Percentiles rank a stretch among this genome's conserved stretches.
Conservation (phyloP, 2,113 vertebrate genomes). For the Hypocryptadius cinnamomeus region DNA sequence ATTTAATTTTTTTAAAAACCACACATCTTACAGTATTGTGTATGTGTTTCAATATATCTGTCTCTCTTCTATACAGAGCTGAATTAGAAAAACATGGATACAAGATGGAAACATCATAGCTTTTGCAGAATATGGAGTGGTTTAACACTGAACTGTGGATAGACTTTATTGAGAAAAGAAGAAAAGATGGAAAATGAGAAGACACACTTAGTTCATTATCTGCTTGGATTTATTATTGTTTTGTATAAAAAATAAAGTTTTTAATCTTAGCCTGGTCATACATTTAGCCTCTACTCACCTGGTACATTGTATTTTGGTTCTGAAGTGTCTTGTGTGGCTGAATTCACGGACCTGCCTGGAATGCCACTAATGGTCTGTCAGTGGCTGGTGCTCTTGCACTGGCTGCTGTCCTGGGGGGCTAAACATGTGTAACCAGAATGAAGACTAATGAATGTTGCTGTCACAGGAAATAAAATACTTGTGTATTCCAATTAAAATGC, state of each 20-base stretch:
- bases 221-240: slow-evolving; percentile 55
- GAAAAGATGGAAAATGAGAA: slow-evolving; percentile 3
- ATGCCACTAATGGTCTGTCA: background rate
- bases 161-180: slow-evolving; percentile 4
- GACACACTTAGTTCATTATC: background rate
- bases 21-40: background rate
- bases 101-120: slow-evolving; percentile 99
- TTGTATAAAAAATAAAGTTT: slow-evolving; percentile 67
- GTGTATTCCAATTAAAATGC: background rate
- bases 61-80: slow-evolving; percentile 75
- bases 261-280: slow-evolving; percentile 7
- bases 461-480: background rate
- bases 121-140: slow-evolving; percentile 18
- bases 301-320: background rate
- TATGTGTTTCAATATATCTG: background rate
- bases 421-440: background rate
- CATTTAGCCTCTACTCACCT: background rate
- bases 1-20: background rate
- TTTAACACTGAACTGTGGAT: slow-evolving; percentile 51
- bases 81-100: slow-evolving; percentile 98
- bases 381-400: background rate
- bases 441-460: background rate
- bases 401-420: background rate
- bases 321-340: background rate
- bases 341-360: background rate